Conservation (phyloP, 2,113 vertebrate genomes). For the Crotalus tigris region DNA sequence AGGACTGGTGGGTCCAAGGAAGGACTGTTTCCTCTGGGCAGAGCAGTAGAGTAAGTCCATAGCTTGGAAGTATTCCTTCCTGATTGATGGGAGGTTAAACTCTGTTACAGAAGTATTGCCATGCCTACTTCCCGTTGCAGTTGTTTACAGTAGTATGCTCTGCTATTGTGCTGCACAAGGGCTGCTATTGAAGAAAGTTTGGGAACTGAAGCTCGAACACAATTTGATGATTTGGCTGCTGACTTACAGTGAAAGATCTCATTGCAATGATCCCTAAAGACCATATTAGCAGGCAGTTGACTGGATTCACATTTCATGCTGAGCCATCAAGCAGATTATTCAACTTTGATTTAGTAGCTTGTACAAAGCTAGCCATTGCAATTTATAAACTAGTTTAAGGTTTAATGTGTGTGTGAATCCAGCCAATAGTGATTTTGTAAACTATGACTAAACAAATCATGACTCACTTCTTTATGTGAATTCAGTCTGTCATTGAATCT, state of each 20-base stretch:
- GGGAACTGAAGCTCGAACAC: background rate
- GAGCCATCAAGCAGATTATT: background rate
- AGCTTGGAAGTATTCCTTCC: background rate
- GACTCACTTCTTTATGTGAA: background rate
- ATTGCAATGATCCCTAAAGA: background rate
- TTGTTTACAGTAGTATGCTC: background rate
- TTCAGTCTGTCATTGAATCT: background rate
- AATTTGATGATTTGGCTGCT: background rate
- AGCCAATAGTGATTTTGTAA: background rate
- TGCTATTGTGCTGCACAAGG: background rate
- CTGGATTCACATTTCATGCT: background rate
- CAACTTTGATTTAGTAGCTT: background rate
- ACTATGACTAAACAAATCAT: background rate
- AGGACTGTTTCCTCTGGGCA: background rate
- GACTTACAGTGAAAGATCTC: background rate
- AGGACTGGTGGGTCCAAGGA: background rate
- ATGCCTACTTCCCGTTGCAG: background rate
- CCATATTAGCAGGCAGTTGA: background rate
- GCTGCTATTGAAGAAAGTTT: background rate
- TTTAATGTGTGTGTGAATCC: background rate
- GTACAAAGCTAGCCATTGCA: background rate
- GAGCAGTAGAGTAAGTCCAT: background rate
- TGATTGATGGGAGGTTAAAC: background rate
- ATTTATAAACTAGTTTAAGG: background rate
- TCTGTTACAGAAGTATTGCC: background rate